Conservation (phyloP, 2,888 invertebrate species). For the Rugalucina vietnamica region DNA sequence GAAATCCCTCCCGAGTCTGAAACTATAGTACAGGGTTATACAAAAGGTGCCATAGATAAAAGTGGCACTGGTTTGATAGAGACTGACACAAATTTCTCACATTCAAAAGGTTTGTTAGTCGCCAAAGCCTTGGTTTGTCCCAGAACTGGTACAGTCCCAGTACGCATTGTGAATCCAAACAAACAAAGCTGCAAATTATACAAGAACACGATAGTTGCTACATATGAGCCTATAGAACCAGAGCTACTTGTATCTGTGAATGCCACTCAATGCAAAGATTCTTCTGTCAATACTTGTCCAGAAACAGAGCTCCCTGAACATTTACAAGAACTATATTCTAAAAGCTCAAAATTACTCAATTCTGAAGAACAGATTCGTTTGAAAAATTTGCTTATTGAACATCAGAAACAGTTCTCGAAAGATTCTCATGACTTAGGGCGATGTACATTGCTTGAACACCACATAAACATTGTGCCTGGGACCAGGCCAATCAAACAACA, state of each 20-base stretch:
- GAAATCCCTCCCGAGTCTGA: neutral
- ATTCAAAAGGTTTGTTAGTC: neutral
- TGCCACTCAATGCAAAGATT: neutral
- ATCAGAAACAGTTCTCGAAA: neutral
- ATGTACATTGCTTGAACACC: neutral
- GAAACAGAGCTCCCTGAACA: neutral
- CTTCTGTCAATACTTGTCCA: too few species aligned
- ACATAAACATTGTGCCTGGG: neutral
- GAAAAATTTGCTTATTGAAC: neutral
- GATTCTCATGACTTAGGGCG: neutral
- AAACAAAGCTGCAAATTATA: neutral
- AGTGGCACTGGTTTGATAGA: neutral
- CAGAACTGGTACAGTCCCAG: neutral
- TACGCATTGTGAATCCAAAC: neutral
- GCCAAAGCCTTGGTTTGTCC: neutral
- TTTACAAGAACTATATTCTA: neutral
- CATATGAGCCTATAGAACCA: neutral
- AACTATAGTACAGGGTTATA: neutral
- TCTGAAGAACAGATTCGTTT: neutral
- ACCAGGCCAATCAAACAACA: neutral
- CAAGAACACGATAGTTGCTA: neutral
- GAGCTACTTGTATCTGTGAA: neutral
- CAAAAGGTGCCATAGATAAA: neutral
- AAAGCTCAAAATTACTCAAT: neutral
- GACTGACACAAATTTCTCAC: neutral